Percentiles rank a stretch among this genome's conserved stretches.
These are phyloP conservation scores for Erannis defoliaria DNA, from an alignment of 2,888 invertebrate genomes.

Conservation along the genomic window DNA sequence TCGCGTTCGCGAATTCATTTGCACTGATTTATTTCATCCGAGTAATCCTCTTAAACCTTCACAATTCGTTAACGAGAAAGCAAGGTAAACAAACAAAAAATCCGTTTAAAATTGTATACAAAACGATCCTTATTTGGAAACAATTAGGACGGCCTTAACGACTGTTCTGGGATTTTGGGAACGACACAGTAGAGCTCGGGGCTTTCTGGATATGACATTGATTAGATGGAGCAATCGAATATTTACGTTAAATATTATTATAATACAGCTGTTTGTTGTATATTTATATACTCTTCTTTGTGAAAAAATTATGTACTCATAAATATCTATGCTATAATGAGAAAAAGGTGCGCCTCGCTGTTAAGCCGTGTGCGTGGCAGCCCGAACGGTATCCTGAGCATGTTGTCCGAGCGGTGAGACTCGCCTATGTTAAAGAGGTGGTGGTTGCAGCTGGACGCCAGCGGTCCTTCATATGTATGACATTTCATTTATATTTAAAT, in stretches of 20 bases:
- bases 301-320: too few species aligned
- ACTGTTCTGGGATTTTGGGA: slow-evolving; percentile 39
- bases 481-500: too few species aligned
- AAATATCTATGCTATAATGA: too few species aligned
- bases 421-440: too few species aligned
- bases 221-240: slow-evolving; percentile 33
- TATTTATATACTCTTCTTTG: too few species aligned
- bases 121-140: slow-evolving; percentile 52
- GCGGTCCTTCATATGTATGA: too few species aligned
- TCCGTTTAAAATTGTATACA: slow-evolving; percentile 51
- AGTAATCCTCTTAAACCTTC: slow-evolving; percentile 57
- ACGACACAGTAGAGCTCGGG: slow-evolving; percentile 10
- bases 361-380: too few species aligned
- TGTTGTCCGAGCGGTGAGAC: too few species aligned
- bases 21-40: slow-evolving; percentile 54
- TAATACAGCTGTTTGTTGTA: too few species aligned
- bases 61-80: slow-evolving; percentile 58
- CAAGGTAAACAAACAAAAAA: slow-evolving; percentile 57
- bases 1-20: slow-evolving; percentile 42
- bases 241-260: background rate
- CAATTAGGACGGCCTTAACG: slow-evolving; percentile 54
- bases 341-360: too few species aligned
- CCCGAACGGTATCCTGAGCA: too few species aligned
- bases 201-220: slow-evolving; percentile 44
- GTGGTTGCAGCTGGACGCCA: too few species aligned